These are phyloP conservation scores for Teleogryllus oceanicus DNA, from an alignment of 2,888 invertebrate genomes.

Conservation along the genomic window DNA sequence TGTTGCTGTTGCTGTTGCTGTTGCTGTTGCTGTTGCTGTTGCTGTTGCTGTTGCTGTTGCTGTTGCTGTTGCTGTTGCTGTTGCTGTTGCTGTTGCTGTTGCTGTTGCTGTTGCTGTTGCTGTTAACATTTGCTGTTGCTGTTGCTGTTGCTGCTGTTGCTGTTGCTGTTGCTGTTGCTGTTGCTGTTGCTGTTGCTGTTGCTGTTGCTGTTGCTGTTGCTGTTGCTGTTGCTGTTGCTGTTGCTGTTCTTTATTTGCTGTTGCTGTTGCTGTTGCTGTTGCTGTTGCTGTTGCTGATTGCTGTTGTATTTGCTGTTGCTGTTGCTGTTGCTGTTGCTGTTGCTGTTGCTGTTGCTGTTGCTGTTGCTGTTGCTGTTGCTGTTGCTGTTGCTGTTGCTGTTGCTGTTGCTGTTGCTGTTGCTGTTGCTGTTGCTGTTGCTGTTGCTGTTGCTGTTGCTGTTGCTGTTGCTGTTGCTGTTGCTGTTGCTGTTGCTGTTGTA, in stretches of 20 bases:
- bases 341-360: conserved; percentile 27
- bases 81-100: conserved; percentile 40
- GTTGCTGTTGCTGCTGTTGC: not conserved
- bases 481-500: conserved; percentile 32
- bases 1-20: conserved; percentile 48
- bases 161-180: conserved; percentile 21
- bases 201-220: conserved; percentile 34
- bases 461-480: conserved; percentile 21
- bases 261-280: conserved; percentile 27
- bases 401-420: conserved; percentile 20
- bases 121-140: too few relatives aligned
- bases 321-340: conserved; percentile 27
- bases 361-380: conserved; percentile 23
- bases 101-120: conserved; percentile 24
- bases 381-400: conserved; percentile 19
- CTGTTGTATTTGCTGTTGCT: too few relatives aligned
- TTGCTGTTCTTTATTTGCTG: conserved; percentile 24
- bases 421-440: conserved; percentile 21
- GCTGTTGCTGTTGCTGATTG: conserved; percentile 26
- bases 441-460: not conserved
- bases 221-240: conserved; percentile 24
- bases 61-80: conserved; percentile 53
- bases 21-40: conserved; percentile 42
- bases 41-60: conserved; percentile 47
- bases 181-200: conserved; percentile 39